phyloP scores from a whole-genome alignment of 2,888 invertebrate species.

The Mechanitis messenoides region DNA sequence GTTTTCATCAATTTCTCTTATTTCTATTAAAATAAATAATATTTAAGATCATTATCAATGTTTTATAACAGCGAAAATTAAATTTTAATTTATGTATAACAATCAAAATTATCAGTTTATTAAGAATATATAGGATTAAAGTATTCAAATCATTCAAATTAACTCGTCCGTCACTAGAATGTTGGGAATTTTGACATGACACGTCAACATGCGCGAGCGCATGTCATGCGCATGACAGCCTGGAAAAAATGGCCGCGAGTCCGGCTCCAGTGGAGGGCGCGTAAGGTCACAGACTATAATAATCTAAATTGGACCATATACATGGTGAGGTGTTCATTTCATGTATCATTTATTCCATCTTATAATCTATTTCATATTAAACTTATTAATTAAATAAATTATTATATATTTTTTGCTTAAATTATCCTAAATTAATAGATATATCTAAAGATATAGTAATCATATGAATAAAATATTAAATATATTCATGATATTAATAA shows the following conservation, averaged over 20 bases:
- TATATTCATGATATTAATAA: too few species aligned
- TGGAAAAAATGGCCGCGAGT: slow-evolving; percentile 35
- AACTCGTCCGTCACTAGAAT: slow-evolving; percentile 65
- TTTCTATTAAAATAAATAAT: neutral
- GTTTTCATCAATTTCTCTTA: neutral
- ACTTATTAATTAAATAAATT: too few species aligned
- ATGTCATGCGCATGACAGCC: slow-evolving; percentile 46
- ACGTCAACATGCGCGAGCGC: slow-evolving; percentile 52
- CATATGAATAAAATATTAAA: too few species aligned
- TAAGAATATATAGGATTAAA: slow-evolving; percentile 14
- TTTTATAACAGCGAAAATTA: neutral
- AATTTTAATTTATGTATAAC: too few species aligned
- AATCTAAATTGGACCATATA: slow-evolving; percentile 51
- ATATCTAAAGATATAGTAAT: too few species aligned
- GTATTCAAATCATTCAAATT: slow-evolving; percentile 45
- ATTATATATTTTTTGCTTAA: too few species aligned
- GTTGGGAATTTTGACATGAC: slow-evolving; percentile 57
- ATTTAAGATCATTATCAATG: neutral
- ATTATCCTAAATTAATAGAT: too few species aligned
- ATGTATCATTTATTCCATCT: neutral
- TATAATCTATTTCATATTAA: too few species aligned
- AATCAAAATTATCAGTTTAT: slow-evolving; percentile 5
- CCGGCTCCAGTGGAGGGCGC: slow-evolving; percentile 27
- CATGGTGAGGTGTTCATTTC: neutral
- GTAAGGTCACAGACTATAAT: slow-evolving; percentile 32